These are phyloP conservation scores for Brachyptera putata DNA, from an alignment of 2,888 invertebrate species.

Conservation along the genomic window DNA sequence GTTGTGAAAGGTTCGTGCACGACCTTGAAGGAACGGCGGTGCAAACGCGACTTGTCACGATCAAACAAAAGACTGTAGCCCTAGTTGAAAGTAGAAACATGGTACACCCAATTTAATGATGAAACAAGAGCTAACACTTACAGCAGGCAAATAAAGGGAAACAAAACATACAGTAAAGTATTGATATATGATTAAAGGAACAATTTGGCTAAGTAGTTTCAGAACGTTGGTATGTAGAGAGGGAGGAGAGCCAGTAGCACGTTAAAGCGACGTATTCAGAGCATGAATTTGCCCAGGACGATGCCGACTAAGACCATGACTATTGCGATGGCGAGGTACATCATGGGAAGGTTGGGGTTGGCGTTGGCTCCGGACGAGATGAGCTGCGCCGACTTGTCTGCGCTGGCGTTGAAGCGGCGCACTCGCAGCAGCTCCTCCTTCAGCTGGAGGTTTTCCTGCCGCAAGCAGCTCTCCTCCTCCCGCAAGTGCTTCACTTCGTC, in stretches of 20 bases:
- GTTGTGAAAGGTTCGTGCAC: no score
- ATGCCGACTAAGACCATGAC: conserved; percentile 68
- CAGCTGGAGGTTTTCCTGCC: conserved; percentile 80
- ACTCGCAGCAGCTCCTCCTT: conserved; percentile 47
- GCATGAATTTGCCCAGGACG: conserved; percentile 74
- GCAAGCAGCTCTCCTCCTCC: conserved; percentile 72
- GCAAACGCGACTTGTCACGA: no score
- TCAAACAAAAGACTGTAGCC: no score
- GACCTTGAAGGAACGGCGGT: no score
- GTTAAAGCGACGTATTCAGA: conserved; percentile 55
- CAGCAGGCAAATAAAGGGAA: no score
- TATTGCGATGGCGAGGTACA: conserved; percentile 62
- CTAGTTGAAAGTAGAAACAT: no score
- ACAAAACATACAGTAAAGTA: no score
- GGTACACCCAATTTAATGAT: no score
- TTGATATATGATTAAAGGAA: no score
- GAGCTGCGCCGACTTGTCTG: conserved; percentile 46
- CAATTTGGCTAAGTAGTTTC: no score
- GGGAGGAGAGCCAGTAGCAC: conserved; percentile 7
- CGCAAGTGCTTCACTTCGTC: conserved; percentile 72
- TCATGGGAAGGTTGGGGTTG: conserved; percentile 55
- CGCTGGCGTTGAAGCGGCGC: conserved; percentile 45
- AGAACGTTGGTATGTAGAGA: no score
- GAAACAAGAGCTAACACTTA: no score
- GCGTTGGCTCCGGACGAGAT: conserved; percentile 57